A percentile compares a stretch with the other conserved stretches of the same genome.
Conservation (phyloP, 1,140 invertebrate genomes). For the Pseudachorutes palmiensis region DNA sequence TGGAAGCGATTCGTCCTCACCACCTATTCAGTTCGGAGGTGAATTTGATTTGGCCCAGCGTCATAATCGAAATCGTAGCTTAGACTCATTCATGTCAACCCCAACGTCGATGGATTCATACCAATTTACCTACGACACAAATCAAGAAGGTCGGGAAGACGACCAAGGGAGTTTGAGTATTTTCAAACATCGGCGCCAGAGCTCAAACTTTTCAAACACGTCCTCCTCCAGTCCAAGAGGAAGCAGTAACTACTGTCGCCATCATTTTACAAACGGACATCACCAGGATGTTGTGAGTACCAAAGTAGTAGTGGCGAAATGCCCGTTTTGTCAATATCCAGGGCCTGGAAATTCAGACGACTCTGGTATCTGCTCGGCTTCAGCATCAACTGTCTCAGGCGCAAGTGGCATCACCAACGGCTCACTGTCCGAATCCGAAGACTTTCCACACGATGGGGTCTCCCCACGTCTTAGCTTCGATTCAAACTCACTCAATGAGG, state of each 20-base stretch:
- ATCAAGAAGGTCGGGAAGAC: not conserved
- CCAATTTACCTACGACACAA: not conserved
- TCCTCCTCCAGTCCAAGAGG: slow-evolving; percentile 9
- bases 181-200: slow-evolving; percentile 23
- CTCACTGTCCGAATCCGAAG: slow-evolving; percentile 25
- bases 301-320: not conserved
- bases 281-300: not conserved
- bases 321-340: not conserved
- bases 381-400: slow-evolving; percentile 11
- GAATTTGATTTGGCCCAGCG: not conserved
- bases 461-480: slow-evolving; percentile 31
- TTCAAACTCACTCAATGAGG: slow-evolving; percentile 19
- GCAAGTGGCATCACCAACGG: slow-evolving; percentile 27
- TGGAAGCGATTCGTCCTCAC: not conserved
- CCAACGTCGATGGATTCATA: slow-evolving; percentile 1
- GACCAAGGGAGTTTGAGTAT: slow-evolving; percentile 13
- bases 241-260: not conserved
- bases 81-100: slow-evolving; percentile 24
- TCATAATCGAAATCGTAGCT: slow-evolving; percentile 27
- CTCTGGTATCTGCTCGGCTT: slow-evolving; percentile 26
- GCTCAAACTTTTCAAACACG: slow-evolving; percentile 14
- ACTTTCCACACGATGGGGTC: slow-evolving; percentile 19
- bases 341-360: slow-evolving; percentile 28
- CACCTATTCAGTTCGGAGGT: not conserved
- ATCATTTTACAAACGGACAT: not conserved